These are phyloP conservation scores for Rhyacophila brunnea DNA, from an alignment of 1,140 invertebrate genomes.

Conservation along the genomic window DNA sequence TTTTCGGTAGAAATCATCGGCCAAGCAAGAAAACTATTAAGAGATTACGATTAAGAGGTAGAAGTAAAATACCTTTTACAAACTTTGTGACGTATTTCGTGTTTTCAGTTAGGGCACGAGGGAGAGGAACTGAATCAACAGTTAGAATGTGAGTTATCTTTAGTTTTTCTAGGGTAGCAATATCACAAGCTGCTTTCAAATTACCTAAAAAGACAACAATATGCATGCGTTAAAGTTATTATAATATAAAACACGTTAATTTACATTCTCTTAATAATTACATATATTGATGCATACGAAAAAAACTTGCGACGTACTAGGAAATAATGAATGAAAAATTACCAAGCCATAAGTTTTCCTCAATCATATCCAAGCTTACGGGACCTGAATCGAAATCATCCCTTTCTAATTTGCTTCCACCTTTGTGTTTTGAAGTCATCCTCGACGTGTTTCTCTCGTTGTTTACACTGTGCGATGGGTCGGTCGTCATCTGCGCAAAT, in stretches of 20 bases:
- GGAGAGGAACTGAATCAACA: constrained; percentile 78
- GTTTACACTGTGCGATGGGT: constrained; percentile 6
- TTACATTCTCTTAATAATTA: too few species aligned
- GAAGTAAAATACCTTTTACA: constrained; percentile 73
- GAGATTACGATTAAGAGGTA: too few species aligned
- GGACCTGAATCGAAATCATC: constrained; percentile 44
- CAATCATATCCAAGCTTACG: constrained; percentile 66
- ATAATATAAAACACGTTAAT: too few species aligned
- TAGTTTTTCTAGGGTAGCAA: constrained; percentile 63
- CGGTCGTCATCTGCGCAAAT: constrained; percentile 10
- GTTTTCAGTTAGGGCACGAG: constrained; percentile 66
- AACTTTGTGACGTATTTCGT: constrained; percentile 69
- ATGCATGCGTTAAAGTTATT: not conserved
- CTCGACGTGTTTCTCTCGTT: constrained; percentile 4
- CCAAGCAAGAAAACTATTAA: too few species aligned
- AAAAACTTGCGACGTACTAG: too few species aligned
- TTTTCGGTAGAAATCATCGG: too few species aligned
- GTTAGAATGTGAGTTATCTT: constrained; percentile 77
- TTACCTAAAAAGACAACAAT: constrained; percentile 58
- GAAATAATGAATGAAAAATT: too few species aligned
- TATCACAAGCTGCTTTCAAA: constrained; percentile 73
- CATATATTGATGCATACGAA: too few species aligned
- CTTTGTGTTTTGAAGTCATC: constrained; percentile 21
- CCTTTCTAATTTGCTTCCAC: constrained; percentile 10
- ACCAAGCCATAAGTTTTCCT: constrained; percentile 70